These are phyloP conservation scores for Cyclargus thomasi DNA, from an alignment of 1,140 invertebrate species.

Conservation along the genomic window DNA sequence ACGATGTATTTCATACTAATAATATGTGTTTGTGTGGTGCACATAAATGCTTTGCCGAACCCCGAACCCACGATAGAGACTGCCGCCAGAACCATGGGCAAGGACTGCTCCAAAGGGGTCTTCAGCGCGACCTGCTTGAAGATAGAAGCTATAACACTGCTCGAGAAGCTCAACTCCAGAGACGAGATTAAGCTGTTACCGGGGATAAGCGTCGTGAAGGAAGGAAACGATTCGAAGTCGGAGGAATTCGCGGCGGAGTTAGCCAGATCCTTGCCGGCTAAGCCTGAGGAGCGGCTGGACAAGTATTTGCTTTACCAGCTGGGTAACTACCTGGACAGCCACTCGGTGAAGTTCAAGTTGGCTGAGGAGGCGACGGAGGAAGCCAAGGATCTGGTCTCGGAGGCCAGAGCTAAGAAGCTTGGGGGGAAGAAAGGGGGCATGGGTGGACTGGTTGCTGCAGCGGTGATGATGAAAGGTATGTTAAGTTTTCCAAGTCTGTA, in stretches of 20 bases:
- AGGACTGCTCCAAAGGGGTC: slow-evolving; percentile 79
- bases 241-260: slow-evolving; percentile 83
- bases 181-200: slow-evolving; percentile 80
- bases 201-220: slow-evolving; percentile 82
- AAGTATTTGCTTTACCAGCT: slow-evolving; percentile 84
- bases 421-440: slow-evolving; percentile 69
- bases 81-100: slow-evolving; percentile 52
- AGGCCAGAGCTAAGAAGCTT: slow-evolving; percentile 59
- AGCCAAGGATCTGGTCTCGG: slow-evolving; percentile 67
- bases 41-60: slow-evolving; percentile 41
- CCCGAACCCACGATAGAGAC: slow-evolving; percentile 46
- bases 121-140: slow-evolving; percentile 87
- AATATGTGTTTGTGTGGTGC: slow-evolving; percentile 35
- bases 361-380: slow-evolving; percentile 80
- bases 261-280: slow-evolving; percentile 83
- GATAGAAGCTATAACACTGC: slow-evolving; percentile 84
- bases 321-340: slow-evolving; percentile 81
- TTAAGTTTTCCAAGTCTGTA: no score
- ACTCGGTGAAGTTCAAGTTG: slow-evolving; percentile 83
- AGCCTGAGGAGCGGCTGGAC: slow-evolving; percentile 84
- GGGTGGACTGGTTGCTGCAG: slow-evolving; percentile 77
- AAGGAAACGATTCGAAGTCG: slow-evolving; percentile 78
- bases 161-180: slow-evolving; percentile 82
- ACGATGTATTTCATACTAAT: slow-evolving; percentile 47
- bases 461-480: slow-evolving; percentile 80